These are phyloP conservation scores for Heterohyrax brucei DNA, from an alignment of 2,797 vertebrate genomes.

Conservation along the genomic window DNA sequence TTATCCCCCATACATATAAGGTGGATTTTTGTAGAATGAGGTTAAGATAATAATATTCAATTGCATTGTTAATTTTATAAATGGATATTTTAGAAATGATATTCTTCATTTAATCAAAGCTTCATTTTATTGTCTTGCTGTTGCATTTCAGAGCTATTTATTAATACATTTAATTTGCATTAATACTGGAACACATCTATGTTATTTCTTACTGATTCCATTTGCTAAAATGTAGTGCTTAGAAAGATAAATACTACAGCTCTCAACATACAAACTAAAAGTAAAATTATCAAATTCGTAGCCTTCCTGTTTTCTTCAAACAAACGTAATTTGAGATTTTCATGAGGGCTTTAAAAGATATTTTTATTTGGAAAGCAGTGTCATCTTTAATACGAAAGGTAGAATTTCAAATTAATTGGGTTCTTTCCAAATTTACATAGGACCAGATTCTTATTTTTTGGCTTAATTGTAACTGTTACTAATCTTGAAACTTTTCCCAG, in stretches of 20 bases:
- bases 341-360: slow-evolving; percentile 12
- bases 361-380: not conserved
- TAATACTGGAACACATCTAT: not conserved
- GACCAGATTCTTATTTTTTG: not conserved
- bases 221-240: slow-evolving; percentile 25
- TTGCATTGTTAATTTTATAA: not conserved
- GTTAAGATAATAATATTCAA: not conserved
- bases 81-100: not conserved
- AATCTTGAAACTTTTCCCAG: not conserved
- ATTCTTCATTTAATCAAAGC: not conserved
- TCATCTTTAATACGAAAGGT: not conserved
- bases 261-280: not conserved
- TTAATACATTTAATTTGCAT: not conserved
- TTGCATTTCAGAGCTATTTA: not conserved
- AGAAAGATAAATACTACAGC: slow-evolving; percentile 9
- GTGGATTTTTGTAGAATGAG: not conserved
- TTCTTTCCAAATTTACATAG: slow-evolving; percentile 23
- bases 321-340: slow-evolving; percentile 39
- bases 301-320: not conserved
- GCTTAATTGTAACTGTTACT: not conserved
- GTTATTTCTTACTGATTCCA: not conserved
- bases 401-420: slow-evolving; percentile 30
- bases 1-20: not conserved
- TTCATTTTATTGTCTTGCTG: not conserved
- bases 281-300: not conserved